Base-by-base conservation (phyloP, 1,140 invertebrate genomes). In the Coptotermes formosanus region DNA sequence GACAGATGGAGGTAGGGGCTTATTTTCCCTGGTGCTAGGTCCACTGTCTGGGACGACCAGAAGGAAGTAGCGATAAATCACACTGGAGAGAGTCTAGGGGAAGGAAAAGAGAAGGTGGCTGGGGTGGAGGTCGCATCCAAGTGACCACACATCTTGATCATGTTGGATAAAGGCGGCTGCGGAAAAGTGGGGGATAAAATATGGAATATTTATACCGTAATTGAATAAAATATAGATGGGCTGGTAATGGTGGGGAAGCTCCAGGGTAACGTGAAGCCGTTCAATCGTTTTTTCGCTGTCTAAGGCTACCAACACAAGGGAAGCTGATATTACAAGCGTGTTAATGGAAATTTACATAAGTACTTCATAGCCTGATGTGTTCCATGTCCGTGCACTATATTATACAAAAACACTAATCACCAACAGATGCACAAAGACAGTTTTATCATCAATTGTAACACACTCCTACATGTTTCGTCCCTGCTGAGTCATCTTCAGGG, bases 81-180 rank as follows among this genome's bases (percentile, higher is more conserved):
- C 64, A 75, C 16, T 30, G 25, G 25, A 3, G n/a, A 14, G n/a
- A 16, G 64, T 25, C 21, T 16, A 55, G 52, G 52, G 52, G 52
- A 4, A 21, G 16, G 52, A 55, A 21, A 19, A 16, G 14, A 19
- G 52, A 21, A 55, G 64, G 64, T 30, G 64, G 64, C 7, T n/a
- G 64, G 64, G 64, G 64, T 75, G n/a, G 64, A 75, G 64, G 64
- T n/a, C 64, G 25, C 64, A 30, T 75, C 64, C 64, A 75, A 75
- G 64, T 75, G 64, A 75, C 64, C 64, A 75, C 64, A 75, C 64
- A 75, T 75, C 64, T 75, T 75, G 64, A 75, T 75, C 64, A 75
- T 75, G 25, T 8, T 21, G 64, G 30, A 30, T 75, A 75, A 30
- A 75, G 64, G 64, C 64, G 64, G 64, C 25, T 9, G 25, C 2